Conservation (phyloP, 2,888 invertebrate genomes). For the Malacosoma neustria region DNA sequence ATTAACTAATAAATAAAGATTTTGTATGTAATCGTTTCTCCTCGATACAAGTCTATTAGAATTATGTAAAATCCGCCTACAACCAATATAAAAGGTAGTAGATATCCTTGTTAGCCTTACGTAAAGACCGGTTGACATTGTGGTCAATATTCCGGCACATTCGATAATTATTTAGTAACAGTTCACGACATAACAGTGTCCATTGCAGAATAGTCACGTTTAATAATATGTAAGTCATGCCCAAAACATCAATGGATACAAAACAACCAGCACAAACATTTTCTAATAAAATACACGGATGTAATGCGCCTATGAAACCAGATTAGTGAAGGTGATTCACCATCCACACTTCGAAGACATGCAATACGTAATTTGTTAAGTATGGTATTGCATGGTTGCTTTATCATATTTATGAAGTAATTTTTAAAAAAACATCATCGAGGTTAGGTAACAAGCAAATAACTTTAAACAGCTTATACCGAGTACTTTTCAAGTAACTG, state of each 20-base stretch:
- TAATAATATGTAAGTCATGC: background rate
- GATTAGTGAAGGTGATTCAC: slow-evolving; percentile 4
- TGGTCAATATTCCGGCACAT: background rate
- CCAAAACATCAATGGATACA: slow-evolving; percentile 1
- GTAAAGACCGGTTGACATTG: background rate
- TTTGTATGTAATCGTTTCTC: no score
- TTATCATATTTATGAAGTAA: background rate
- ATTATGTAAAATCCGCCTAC: background rate
- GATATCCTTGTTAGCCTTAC: background rate
- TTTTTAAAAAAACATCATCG: no score
- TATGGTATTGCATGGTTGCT: background rate
- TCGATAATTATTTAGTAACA: background rate
- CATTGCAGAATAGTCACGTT: background rate
- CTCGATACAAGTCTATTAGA: no score
- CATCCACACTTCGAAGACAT: slow-evolving; percentile 3
- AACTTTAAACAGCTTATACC: no score
- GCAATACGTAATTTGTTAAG: background rate
- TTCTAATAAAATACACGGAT: slow-evolving; percentile 1
- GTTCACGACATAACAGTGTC: background rate
- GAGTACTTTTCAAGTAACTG: no score
- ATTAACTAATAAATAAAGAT: no score
- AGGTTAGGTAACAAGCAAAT: no score
- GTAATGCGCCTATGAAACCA: slow-evolving; percentile 1
- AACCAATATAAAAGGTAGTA: background rate
- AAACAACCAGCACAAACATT: background rate